A percentile compares a stretch with the other conserved stretches of the same genome.
These are phyloP conservation scores for Catocala nupta DNA, from an alignment of 2,888 invertebrate species.

Conservation along the genomic window DNA sequence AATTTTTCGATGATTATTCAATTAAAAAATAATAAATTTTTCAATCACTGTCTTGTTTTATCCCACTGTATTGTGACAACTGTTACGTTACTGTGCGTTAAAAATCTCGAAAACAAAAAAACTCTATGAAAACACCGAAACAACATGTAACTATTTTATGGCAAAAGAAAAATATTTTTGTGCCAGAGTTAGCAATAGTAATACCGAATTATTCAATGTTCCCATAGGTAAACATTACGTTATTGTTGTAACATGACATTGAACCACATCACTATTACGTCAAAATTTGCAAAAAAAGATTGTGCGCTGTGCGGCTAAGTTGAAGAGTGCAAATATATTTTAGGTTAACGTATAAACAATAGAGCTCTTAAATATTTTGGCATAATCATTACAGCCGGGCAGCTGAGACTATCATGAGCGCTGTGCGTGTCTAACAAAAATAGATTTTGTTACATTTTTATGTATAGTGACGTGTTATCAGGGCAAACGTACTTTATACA, in stretches of 20 bases:
- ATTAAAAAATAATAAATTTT: too few species aligned
- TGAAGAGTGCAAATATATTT: slow-evolving; percentile 40
- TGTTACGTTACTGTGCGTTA: too few species aligned
- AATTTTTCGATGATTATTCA: too few species aligned
- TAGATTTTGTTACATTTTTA: slow-evolving; percentile 83
- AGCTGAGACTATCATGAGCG: slow-evolving; percentile 76
- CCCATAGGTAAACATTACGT: background rate
- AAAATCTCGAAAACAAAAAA: too few species aligned
- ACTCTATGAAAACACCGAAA: too few species aligned
- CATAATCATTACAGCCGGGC: slow-evolving; percentile 69
- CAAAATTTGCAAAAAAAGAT: slow-evolving; percentile 55
- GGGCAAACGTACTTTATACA: slow-evolving; percentile 72
- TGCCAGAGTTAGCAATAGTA: too few species aligned
- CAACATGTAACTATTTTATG: too few species aligned
- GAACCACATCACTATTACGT: slow-evolving; percentile 56
- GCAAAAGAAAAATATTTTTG: too few species aligned
- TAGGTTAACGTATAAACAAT: slow-evolving; percentile 39
- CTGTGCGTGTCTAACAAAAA: slow-evolving; percentile 81
- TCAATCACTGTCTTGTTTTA: too few species aligned
- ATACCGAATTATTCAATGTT: too few species aligned
- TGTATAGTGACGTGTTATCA: slow-evolving; percentile 80
- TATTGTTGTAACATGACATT: background rate
- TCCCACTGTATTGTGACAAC: too few species aligned
- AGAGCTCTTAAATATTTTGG: slow-evolving; percentile 49
- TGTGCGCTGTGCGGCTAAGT: slow-evolving; percentile 53